Conservation (phyloP, 2,797 vertebrate genomes). For the Emys orbicularis region DNA sequence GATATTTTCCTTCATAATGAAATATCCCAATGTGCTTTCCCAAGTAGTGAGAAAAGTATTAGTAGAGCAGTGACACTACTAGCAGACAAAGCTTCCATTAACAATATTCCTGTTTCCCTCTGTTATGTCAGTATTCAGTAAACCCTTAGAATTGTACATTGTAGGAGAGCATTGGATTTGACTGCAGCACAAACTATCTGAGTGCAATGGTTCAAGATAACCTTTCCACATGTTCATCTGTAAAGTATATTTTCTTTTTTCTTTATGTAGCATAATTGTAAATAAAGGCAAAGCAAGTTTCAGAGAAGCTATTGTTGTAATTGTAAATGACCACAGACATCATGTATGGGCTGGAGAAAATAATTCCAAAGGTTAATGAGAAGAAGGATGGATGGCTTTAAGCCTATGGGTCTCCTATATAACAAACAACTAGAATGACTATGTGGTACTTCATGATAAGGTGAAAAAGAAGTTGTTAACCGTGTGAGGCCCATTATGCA, state of each 20-base stretch:
- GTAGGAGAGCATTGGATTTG: conserved; percentile 61
- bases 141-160: conserved; percentile 69
- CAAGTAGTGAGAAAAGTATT: conserved; percentile 51
- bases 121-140: conserved; percentile 50
- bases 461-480: neutral
- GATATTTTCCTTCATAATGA: conserved; percentile 46
- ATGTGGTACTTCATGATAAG: neutral
- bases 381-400: neutral
- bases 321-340: neutral
- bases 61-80: conserved; percentile 54
- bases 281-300: neutral
- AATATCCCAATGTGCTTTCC: conserved; percentile 28
- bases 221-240: neutral
- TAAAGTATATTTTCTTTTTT: neutral
- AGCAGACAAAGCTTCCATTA: conserved; percentile 58
- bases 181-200: conserved; percentile 71
- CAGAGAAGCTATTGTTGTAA: neutral
- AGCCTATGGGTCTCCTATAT: neutral
- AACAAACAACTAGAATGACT: neutral
- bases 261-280: neutral
- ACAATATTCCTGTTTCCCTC: conserved; percentile 64
- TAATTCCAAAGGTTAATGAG: neutral
- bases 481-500: neutral
- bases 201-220: conserved; percentile 67
- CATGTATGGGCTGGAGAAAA: neutral